Evolutionary conservation across 2,797 vertebrate species (phyloP), one percentile per base, ranked within the genome.

Genomic region (Pteronotus mesoamericanus): DNA sequence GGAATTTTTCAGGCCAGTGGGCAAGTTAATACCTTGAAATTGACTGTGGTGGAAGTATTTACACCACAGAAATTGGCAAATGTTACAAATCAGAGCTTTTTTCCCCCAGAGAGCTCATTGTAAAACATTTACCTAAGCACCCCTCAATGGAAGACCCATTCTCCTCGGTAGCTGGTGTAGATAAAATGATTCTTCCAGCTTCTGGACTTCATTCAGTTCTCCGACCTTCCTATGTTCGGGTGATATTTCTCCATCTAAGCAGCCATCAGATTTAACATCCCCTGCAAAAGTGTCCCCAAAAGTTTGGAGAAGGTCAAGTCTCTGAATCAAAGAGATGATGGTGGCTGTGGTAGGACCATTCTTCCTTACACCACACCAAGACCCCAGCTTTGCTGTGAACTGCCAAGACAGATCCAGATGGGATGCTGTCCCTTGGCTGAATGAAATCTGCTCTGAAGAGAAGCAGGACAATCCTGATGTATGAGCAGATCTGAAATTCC

Each of bases 271-370:
- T 55, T 90, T 48, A 48, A 51, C 12, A 82, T 39, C 5, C 9
- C 6, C 66, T n/a, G 24, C 34, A 64, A 44, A 64, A 3, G 32
- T 75, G 42, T n/a, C 53, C 18, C 88, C 53, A 29, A 0, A 0
- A 4, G 21, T 59, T 91, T 89, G 34, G 48, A 86, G 71, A 53
- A 75, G n/a, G 22, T 83, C 71, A 92, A 68, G 48, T 74, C 46
- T 51, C 86, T 78, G n/a, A 64, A 64, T 84, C 82, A 91, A 86
- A 71, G 11, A 77, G 71, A 75, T 9, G 29, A 26, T n/a, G 22
- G 51, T 15, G 29, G 18, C 78, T 3, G 1, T 0, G 5, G 14
- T 8, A 8, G 39, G 18, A 46, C 44, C 29, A 2, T 10, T 51
- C 3, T 19, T 72, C 64, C 68, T 32, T n/a, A 29, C 0, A 0